Base-by-base conservation (phyloP, 1,140 invertebrate genomes). In the Rhopalosiphum maidis region DNA sequence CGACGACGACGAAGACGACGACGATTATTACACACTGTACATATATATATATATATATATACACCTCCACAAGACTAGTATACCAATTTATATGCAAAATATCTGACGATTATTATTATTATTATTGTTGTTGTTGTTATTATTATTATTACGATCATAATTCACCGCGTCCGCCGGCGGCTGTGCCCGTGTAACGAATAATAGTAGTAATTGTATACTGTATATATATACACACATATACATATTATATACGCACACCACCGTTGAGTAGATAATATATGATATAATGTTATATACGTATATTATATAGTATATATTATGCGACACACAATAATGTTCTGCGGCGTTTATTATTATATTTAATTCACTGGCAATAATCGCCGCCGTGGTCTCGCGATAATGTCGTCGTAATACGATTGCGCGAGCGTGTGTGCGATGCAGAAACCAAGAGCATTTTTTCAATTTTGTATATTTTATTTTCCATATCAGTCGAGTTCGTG, bases 51-150 rank as follows among this genome's bases (percentile, higher is more conserved):
- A 46, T 18, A 88, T 35, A 51, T 8, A 51, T 18, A 88, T 35
- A 51, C 8, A 51, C n/a, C n/a, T 2, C 30, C 51, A 41, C 54
- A 9, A 90, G 54, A 60, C 88, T 54, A 25, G 23, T 54, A 48
- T 48, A 41, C 54, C 88, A 90, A 90, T 90, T 90, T 90, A 90
- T 90, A 90, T 90, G 88, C 88, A 90, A 90, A 90, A 90, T 90
- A 90, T 60, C 88, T 37, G 54, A 37, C 88, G 88, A 90, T 90
- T 90, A 60, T 90, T 90, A 88, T 88, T 88, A 87, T 48, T 87
- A 87, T 87, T 86, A 48, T 87, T 51, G 60, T 90, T 90, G 30
- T 90, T 90, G 51, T 88, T 88, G 35, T 51, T 88, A 88, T 88
- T 87, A 48, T 87, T 77, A 77, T 77, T 77, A 88, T 90, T 55